These are phyloP conservation scores for Oeneis ivallda DNA, from an alignment of 2,888 invertebrate genomes.

Conservation along the genomic window DNA sequence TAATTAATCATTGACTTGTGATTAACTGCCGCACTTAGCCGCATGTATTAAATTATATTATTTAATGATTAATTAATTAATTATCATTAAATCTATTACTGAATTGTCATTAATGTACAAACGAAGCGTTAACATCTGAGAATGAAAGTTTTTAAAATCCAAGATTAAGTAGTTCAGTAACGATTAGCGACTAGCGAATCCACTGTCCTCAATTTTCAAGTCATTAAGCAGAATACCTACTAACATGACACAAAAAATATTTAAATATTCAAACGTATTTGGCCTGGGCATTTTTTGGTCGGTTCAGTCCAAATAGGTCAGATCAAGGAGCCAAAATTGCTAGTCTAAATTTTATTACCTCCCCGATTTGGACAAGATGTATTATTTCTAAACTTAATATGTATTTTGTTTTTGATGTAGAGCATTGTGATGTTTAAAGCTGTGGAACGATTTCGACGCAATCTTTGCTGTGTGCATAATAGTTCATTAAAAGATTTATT, in stretches of 20 bases:
- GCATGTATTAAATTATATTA: no score
- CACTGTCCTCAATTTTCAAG: no score
- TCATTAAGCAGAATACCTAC: neutral
- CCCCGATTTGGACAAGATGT: neutral
- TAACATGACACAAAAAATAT: neutral
- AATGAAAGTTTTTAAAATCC: no score
- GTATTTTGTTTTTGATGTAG: neutral
- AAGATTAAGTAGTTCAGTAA: no score
- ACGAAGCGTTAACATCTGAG: no score
- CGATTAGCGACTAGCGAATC: no score
- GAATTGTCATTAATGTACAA: no score
- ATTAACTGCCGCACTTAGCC: no score
- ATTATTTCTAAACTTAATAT: neutral
- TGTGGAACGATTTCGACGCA: neutral
- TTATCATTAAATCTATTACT: no score
- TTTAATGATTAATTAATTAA: no score
- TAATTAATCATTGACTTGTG: no score
- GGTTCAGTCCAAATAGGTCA: neutral
- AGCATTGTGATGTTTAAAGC: neutral
- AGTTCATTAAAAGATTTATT: slow-evolving; percentile 4
- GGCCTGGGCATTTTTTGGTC: neutral
- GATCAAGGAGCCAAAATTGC: neutral
- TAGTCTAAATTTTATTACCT: neutral
- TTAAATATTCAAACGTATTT: neutral
- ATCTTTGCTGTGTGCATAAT: neutral